Conservation (phyloP, 2,888 invertebrate genomes). For the Xanthia togata region DNA sequence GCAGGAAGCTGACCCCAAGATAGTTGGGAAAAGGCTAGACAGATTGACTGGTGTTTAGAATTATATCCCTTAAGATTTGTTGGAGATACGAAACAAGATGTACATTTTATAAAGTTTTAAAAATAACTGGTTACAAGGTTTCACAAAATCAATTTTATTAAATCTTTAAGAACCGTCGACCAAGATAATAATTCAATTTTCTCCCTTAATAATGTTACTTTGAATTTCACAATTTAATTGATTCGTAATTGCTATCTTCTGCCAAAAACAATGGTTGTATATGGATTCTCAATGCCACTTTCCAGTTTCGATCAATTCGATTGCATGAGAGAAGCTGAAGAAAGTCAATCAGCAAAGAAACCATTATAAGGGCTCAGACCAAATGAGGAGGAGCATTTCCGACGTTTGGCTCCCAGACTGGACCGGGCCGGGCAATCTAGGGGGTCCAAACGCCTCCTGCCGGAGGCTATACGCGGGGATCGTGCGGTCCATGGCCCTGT, state of each 20-base stretch:
- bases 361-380: neutral
- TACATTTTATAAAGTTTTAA: neutral
- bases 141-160: neutral
- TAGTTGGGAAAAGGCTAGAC: too few species aligned
- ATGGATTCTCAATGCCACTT: neutral
- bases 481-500: too few species aligned
- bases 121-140: neutral
- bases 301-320: constrained; percentile 1
- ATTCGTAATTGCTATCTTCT: neutral
- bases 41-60: neutral
- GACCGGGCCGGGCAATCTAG: too few species aligned
- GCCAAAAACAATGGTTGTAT: neutral
- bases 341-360: constrained; percentile 20
- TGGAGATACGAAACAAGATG: neutral
- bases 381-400: too few species aligned
- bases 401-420: too few species aligned
- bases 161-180: neutral
- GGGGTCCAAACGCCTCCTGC: too few species aligned
- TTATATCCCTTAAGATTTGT: neutral
- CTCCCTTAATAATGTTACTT: constrained; percentile 4
- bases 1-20: too few species aligned
- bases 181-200: constrained; percentile 6
- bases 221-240: constrained; percentile 29
- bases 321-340: neutral
- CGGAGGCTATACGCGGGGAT: too few species aligned